Conservation (phyloP, 2,888 invertebrate species). For the Lasioglossum pauxillum region DNA sequence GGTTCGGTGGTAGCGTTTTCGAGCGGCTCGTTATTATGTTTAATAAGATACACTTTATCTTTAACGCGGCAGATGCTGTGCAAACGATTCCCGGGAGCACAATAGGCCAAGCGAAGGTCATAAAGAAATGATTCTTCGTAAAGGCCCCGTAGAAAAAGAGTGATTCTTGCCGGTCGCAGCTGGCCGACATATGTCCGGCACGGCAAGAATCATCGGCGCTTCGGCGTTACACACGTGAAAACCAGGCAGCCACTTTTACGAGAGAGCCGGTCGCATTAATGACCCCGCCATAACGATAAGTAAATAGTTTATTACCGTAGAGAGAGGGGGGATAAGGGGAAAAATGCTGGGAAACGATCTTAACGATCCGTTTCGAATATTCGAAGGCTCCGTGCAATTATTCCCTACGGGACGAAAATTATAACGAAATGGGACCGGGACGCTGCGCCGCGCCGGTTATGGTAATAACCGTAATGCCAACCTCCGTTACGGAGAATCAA, state of each 20-base stretch:
- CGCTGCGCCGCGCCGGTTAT: neutral
- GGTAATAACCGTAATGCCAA: neutral
- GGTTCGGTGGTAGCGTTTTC: neutral
- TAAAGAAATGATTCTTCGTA: constrained; percentile 6
- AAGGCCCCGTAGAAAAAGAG: neutral
- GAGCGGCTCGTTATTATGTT: neutral
- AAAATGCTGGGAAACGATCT: neutral
- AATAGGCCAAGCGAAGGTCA: constrained; percentile 2
- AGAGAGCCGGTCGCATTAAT: constrained; percentile 2
- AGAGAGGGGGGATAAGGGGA: neutral
- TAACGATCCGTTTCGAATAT: constrained; percentile 6
- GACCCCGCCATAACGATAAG: constrained; percentile 1
- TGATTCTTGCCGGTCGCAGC: constrained; percentile 6
- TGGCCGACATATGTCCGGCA: neutral
- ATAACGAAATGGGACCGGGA: neutral
- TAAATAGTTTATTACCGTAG: neutral
- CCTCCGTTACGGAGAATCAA: neutral
- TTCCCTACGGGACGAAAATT: neutral
- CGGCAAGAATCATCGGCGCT: constrained; percentile 4
- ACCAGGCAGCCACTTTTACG: constrained; percentile 1
- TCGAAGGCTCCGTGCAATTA: neutral
- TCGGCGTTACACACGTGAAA: neutral
- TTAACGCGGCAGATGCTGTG: constrained; percentile 1
- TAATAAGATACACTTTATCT: constrained; percentile 6
- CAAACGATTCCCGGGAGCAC: constrained; percentile 6